Percentiles rank a stretch among this genome's conserved stretches.
Evolutionary conservation across 2,888 invertebrate species (phyloP).

Genomic region (Sympetrum striolatum): DNA sequence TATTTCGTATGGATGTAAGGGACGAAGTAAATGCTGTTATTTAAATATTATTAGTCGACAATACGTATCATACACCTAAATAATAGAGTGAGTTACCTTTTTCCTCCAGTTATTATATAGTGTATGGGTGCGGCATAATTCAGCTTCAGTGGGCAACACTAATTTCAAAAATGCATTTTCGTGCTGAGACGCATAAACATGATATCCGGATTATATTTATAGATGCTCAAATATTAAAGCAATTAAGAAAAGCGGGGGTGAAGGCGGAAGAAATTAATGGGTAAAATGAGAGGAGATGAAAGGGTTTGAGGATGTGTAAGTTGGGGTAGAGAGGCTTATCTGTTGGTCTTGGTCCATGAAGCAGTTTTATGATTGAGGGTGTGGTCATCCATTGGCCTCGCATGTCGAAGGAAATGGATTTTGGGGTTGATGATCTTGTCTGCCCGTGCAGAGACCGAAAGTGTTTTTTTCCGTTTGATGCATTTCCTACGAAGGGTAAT

Average conservation of each 20-base stretch:
- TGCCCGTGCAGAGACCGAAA: background rate
- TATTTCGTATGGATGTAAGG: too few species aligned
- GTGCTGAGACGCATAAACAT: too few species aligned
- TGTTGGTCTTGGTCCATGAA: background rate
- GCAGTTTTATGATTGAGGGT: background rate
- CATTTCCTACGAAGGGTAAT: background rate
- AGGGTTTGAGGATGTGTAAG: background rate
- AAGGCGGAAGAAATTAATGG: background rate
- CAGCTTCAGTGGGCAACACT: too few species aligned
- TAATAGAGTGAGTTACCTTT: too few species aligned
- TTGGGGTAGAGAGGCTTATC: background rate
- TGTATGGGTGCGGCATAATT: too few species aligned
- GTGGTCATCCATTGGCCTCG: background rate
- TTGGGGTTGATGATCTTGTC: background rate
- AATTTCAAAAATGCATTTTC: too few species aligned
- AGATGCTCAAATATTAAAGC: too few species aligned
- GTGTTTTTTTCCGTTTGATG: background rate
- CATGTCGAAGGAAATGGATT: background rate
- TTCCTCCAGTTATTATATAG: too few species aligned
- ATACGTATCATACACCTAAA: too few species aligned
- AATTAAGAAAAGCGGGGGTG: background rate
- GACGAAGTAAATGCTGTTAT: too few species aligned
- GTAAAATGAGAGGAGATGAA: background rate
- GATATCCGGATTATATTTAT: too few species aligned
- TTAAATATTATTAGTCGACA: too few species aligned